phyloP scores from a whole-genome alignment of 2,113 vertebrate species.

The Dipodomys merriami region DNA sequence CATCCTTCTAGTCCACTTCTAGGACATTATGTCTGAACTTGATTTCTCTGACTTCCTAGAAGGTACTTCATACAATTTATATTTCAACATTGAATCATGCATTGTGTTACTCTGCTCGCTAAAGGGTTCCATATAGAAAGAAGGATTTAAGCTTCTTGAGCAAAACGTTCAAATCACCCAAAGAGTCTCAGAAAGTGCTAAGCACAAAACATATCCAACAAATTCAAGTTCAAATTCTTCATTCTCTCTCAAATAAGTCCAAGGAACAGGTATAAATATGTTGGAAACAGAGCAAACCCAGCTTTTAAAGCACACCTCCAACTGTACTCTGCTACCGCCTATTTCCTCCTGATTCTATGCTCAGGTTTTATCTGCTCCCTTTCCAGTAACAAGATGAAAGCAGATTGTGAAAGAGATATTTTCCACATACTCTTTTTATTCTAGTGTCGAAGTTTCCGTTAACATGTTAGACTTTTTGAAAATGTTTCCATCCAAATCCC shows the following conservation, averaged over 20 bases:
- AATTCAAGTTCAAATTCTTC: neutral
- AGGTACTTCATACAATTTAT: neutral
- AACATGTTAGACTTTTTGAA: constrained; percentile 65
- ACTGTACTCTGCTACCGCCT: neutral
- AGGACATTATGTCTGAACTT: neutral
- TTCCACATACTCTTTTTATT: constrained; percentile 66
- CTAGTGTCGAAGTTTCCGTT: constrained; percentile 67
- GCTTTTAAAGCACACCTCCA: constrained; percentile 35
- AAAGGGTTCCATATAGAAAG: neutral
- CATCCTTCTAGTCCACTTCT: neutral
- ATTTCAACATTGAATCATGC: neutral
- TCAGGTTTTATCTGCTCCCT: constrained; percentile 51
- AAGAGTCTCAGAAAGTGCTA: constrained; percentile 28
- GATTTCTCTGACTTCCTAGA: constrained; percentile 15
- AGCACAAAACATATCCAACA: neutral
- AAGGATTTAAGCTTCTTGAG: neutral
- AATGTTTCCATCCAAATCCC: constrained; percentile 69
- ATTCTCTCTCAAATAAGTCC: constrained; percentile 21
- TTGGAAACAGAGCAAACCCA: neutral
- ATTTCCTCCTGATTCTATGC: constrained; percentile 55
- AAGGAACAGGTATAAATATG: neutral
- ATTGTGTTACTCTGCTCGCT: neutral
- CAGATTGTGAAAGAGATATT: constrained; percentile 62
- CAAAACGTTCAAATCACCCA: neutral
- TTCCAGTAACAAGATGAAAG: constrained; percentile 61